Base-by-base conservation (phyloP, 1,140 invertebrate genomes). In the Coptotermes formosanus region DNA sequence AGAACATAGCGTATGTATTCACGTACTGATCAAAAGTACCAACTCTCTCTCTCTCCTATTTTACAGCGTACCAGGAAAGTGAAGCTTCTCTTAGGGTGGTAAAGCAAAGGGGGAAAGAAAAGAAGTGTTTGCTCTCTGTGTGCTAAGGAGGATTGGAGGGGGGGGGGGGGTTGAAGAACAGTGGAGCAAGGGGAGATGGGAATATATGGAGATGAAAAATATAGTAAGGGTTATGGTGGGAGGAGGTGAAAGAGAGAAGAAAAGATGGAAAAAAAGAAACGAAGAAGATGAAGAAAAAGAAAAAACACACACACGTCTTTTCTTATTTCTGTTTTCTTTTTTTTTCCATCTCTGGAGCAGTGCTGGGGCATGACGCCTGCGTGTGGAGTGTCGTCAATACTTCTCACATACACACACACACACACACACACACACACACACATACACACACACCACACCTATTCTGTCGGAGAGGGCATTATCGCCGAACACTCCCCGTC, bases 201-300 rank as follows among this genome's bases (percentile, higher is more conserved):
- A 45, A 30, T 44, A 52, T 52, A 52, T 44, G 83, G 83, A 84
- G 83, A 84, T 84, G 83, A 84, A 84, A 55, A 84, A 84, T 84
- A 84, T 55, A 43, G 82, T 43, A 83, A 83, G 82, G 45, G 45
- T 43, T 45, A 83, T 23, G 44, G 45, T 21, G 82, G 43, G 82
- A 48, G 44, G 38, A 23, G 45, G 45, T 52, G 48, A n/a, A 16
- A 14, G 45, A 25, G 83, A 48, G 23, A 75, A 75, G 64, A 75
- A 75, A 30, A 30, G n/a, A 75, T 30, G 64, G 25, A 75, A 25
- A 75, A 38, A 38, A 30, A 75, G n/a, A 30, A 75, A 52, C 45
- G 83, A 44, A 8, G n/a, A 52, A 52, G 82, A 82, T 6, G 48
- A 55, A 11, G 14, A 52, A 55, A 55, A 84, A 84, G 45, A 82